Conservation (phyloP, 2,113 vertebrate genomes). For the Clupea harengus region DNA sequence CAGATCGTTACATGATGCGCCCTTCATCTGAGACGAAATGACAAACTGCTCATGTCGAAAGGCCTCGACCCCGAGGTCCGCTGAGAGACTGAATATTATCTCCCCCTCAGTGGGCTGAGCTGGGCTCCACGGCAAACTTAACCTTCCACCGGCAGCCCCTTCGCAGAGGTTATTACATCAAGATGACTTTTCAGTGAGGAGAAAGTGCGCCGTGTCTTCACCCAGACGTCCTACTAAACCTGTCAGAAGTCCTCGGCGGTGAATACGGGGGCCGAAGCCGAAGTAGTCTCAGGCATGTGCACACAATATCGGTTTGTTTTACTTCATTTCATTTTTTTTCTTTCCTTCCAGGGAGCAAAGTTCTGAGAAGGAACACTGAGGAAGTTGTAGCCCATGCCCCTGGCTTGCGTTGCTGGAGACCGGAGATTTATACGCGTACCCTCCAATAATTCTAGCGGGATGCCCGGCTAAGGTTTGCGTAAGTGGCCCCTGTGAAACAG, state of each 20-base stretch:
- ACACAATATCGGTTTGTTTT: constrained; percentile 32
- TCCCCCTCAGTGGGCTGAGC: constrained; percentile 16
- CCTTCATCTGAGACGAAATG: constrained; percentile 19
- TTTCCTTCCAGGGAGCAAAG: background rate
- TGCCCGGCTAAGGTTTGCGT: constrained; percentile 16
- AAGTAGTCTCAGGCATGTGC: constrained; percentile 12
- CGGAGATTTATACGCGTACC: constrained; percentile 40
- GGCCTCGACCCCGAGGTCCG: background rate
- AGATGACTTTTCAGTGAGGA: constrained; percentile 29
- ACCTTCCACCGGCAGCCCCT: background rate
- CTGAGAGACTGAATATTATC: constrained; percentile 21
- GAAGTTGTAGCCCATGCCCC: constrained; percentile 31
- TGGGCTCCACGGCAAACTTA: constrained; percentile 23
- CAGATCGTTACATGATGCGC: background rate
- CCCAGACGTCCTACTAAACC: constrained; percentile 35
- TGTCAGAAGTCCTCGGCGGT: constrained; percentile 25
- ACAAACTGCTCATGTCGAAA: constrained; percentile 13
- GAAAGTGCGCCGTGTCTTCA: background rate
- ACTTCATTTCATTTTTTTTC: background rate
- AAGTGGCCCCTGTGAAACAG: constrained; percentile 33
- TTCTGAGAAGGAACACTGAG: constrained; percentile 33
- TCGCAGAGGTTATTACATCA: constrained; percentile 13
- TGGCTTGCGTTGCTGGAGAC: constrained; percentile 23
- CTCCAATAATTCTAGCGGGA: constrained; percentile 43
- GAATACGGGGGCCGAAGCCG: constrained; percentile 8